Percentiles rank a stretch among this genome's conserved stretches.
Evolutionary conservation across 1,140 invertebrate genomes (phyloP).

Genomic region (Laupala kohalensis): DNA sequence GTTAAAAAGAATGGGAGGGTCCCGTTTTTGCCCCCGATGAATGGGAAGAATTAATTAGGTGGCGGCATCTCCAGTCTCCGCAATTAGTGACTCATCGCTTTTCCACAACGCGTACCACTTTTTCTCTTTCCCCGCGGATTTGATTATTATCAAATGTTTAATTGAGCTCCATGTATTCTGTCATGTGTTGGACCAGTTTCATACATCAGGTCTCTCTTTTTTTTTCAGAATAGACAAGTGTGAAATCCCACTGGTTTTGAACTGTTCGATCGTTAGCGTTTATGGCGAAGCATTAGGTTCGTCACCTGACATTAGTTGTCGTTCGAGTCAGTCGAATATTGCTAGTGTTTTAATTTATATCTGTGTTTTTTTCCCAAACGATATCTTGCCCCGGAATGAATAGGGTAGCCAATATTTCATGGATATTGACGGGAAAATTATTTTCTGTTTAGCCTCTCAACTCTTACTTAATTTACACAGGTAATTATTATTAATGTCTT

Average conservation of each 20-base stretch:
- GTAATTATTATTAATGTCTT: no score
- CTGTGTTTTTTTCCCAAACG: no score
- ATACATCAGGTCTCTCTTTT: neutral
- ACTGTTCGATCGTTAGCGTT: neutral
- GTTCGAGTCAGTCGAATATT: no score
- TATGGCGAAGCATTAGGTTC: neutral
- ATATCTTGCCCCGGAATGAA: no score
- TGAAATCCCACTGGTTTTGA: neutral
- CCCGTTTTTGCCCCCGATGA: neutral
- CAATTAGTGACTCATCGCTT: slow-evolving; percentile 11
- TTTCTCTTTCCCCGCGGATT: neutral
- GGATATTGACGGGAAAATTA: no score
- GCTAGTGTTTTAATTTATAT: no score
- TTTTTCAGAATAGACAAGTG: neutral
- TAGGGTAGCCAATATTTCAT: no score
- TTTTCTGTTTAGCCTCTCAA: no score
- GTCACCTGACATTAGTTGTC: no score
- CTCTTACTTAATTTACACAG: neutral
- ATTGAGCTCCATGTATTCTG: neutral
- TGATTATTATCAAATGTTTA: neutral
- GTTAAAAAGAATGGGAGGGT: neutral
- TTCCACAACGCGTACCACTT: neutral
- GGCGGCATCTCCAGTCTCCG: neutral
- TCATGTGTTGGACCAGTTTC: neutral
- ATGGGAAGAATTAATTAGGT: slow-evolving; percentile 7